These are phyloP conservation scores for Rosalia funebris DNA, from an alignment of 2,888 invertebrate species.

Conservation along the genomic window DNA sequence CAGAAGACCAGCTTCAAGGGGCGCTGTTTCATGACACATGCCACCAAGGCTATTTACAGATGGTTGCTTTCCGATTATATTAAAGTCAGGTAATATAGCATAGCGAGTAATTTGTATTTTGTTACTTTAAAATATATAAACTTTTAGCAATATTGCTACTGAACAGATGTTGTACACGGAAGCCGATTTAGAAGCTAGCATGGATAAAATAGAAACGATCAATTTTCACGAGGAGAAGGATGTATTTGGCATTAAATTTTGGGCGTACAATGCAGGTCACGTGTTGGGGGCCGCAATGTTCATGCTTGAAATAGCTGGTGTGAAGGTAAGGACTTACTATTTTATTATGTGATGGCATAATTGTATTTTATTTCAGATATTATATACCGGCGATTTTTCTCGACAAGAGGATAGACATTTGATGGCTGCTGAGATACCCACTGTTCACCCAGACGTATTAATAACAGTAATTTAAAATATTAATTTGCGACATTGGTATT, in stretches of 20 bases:
- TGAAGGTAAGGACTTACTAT: conserved; percentile 65
- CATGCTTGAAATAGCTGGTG: conserved; percentile 99
- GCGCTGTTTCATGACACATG: conserved; percentile 99
- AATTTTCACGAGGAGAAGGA: conserved; percentile 99
- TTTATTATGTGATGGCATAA: background rate
- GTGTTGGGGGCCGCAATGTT: conserved; percentile 99
- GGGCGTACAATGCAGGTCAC: conserved; percentile 99
- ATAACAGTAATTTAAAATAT: conserved; percentile 73
- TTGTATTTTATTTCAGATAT: conserved; percentile 65
- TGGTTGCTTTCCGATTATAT: conserved; percentile 99
- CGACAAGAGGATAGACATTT: conserved; percentile 98
- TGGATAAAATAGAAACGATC: conserved; percentile 98
- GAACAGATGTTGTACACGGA: conserved; percentile 98
- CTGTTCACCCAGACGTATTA: conserved; percentile 93
- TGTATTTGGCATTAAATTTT: conserved; percentile 95
- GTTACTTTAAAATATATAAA: too few species aligned
- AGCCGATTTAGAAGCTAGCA: conserved; percentile 94
- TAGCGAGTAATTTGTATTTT: too few species aligned
- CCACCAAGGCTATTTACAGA: conserved; percentile 98
- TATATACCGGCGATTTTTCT: conserved; percentile 99
- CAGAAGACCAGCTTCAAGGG: conserved; percentile 97
- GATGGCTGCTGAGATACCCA: conserved; percentile 99
- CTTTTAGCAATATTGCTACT: conserved; percentile 92
- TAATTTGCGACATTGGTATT: background rate
- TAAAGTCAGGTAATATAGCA: conserved; percentile 83